Conservation (phyloP, 2,113 vertebrate genomes). For the Delphinus delphis region DNA sequence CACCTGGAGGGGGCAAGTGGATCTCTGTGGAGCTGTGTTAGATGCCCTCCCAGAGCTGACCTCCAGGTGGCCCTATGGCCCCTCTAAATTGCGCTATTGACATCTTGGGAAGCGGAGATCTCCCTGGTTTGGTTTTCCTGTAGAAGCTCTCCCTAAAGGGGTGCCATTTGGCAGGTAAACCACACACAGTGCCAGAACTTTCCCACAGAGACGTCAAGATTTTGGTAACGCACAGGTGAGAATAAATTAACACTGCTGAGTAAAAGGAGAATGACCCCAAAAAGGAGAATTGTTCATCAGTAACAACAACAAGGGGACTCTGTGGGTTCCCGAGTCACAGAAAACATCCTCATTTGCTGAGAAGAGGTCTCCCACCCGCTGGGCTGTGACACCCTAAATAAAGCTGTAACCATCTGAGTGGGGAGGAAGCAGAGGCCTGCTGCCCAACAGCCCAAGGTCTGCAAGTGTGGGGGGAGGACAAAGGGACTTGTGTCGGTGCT, state of each 20-base stretch:
- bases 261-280: background rate
- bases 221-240: background rate
- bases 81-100: background rate
- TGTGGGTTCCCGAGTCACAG: background rate
- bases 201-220: background rate
- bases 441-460: too few relatives aligned
- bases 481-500: fast-evolving
- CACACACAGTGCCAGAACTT: background rate
- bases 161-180: background rate
- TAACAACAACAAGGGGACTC: background rate
- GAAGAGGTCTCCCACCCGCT: background rate
- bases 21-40: background rate
- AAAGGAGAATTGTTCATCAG: background rate
- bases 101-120: background rate
- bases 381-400: background rate
- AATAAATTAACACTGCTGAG: background rate
- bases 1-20: background rate
- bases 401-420: background rate
- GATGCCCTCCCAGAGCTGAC: background rate
- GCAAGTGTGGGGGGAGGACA: too few relatives aligned
- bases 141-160: background rate
- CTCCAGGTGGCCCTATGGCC: background rate
- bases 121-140: background rate
- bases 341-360: background rate
- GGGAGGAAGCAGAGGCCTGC: background rate